These are phyloP conservation scores for Etheostoma nigrum DNA, from an alignment of 2,797 vertebrate species.

Conservation along the genomic window DNA sequence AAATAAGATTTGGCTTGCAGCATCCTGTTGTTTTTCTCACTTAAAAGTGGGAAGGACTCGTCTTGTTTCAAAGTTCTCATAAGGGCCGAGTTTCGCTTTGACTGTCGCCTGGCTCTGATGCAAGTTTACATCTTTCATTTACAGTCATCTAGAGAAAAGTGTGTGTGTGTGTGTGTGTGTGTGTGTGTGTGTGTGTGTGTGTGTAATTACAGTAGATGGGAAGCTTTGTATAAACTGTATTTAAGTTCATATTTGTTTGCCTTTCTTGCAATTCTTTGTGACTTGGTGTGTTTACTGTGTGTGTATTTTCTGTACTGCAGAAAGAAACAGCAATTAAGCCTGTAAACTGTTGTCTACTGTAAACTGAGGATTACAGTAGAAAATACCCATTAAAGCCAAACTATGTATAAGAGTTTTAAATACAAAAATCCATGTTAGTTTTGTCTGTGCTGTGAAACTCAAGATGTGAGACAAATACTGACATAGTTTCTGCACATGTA, in stretches of 20 bases:
- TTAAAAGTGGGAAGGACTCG: conserved; percentile 62
- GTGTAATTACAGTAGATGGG: conserved; percentile 8
- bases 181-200: not conserved
- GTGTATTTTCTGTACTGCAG: conserved; percentile 2
- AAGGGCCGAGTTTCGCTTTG: conserved; percentile 69
- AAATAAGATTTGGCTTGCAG: conserved; percentile 32
- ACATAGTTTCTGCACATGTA: not conserved
- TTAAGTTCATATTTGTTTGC: conserved; percentile 37
- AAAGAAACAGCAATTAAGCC: conserved; percentile 23
- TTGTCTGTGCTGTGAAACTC: not conserved
- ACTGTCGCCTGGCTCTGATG: conserved; percentile 49
- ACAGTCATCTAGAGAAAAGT: conserved; percentile 54
- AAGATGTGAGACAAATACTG: not conserved
- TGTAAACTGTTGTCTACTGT: not conserved
- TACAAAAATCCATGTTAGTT: not conserved
- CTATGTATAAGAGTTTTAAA: not conserved
- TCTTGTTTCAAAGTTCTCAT: conserved; percentile 58
- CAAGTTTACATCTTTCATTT: conserved; percentile 47
- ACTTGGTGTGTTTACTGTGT: not conserved
- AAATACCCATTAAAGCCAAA: not conserved
- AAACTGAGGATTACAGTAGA: conserved; percentile 22
- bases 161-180: not conserved
- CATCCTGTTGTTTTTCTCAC: conserved; percentile 77
- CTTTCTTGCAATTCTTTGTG: conserved; percentile 19
- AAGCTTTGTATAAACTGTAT: conserved; percentile 47